A percentile compares a stretch with the other conserved stretches of the same genome.
phyloP scores from a whole-genome alignment of 2,888 invertebrate genomes.

The Euplagia quadripunctaria region DNA sequence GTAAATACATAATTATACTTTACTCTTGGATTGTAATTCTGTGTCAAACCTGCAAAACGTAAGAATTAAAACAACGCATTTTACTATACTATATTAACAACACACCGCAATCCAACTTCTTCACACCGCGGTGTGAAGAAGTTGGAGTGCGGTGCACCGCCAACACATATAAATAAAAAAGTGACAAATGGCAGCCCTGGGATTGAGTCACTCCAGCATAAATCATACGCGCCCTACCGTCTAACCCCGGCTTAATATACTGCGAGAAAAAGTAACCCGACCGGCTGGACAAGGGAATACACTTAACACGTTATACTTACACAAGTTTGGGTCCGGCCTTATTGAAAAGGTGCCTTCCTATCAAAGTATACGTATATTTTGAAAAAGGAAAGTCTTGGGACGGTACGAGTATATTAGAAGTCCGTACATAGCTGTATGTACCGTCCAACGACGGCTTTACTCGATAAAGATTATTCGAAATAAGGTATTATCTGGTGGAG shows the following conservation, averaged over 20 bases:
- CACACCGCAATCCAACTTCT: not conserved
- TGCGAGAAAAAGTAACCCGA: conserved; percentile 81
- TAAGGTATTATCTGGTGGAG: not conserved
- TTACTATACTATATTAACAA: not conserved
- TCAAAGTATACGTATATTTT: conserved; percentile 5
- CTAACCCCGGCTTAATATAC: conserved; percentile 82
- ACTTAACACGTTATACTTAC: conserved; percentile 58
- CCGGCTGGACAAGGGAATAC: conserved; percentile 70
- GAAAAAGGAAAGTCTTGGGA: not conserved
- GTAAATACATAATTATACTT: too few relatives aligned
- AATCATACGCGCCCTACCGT: conserved; percentile 74
- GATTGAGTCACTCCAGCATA: conserved; percentile 56
- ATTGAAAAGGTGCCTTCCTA: conserved; percentile 18
- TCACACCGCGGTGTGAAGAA: not conserved
- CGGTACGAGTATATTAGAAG: not conserved
- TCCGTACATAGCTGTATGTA: not conserved
- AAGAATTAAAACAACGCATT: too few relatives aligned
- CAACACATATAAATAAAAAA: conserved; percentile 11
- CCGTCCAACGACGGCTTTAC: not conserved
- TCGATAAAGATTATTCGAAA: not conserved
- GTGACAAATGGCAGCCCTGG: conserved; percentile 46
- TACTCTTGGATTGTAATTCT: too few relatives aligned
- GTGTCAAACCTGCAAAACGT: too few relatives aligned
- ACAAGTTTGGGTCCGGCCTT: conserved; percentile 20
- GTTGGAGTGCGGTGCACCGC: not conserved